Evolutionary conservation across 2,888 invertebrate genomes (phyloP).

Genomic region (Mythimna ferrago): DNA sequence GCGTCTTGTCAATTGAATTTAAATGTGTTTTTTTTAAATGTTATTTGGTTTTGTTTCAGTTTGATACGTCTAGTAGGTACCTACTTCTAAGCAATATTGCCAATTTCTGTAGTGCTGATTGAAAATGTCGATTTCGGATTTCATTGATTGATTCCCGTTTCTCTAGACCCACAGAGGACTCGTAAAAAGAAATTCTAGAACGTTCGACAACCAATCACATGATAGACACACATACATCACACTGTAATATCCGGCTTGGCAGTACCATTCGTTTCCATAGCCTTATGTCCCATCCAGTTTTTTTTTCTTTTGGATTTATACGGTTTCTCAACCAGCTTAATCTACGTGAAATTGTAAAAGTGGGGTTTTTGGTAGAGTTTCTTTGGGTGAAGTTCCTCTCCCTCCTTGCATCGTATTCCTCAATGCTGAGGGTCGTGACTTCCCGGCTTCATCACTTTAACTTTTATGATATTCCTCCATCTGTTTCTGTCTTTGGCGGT

Average conservation of each 20-base stretch:
- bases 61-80: background rate
- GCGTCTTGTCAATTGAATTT: too few relatives aligned
- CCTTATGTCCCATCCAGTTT: slow-evolving; percentile 18
- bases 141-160: slow-evolving; percentile 10
- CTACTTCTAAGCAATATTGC: background rate
- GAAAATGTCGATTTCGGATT: slow-evolving; percentile 15
- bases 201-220: slow-evolving; percentile 19
- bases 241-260: slow-evolving; percentile 46
- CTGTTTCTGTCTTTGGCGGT: too few relatives aligned
- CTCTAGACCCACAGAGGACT: background rate
- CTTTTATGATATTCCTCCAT: too few relatives aligned
- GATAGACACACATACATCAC: slow-evolving; percentile 10
- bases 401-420: too few relatives aligned
- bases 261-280: slow-evolving; percentile 17
- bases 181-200: background rate
- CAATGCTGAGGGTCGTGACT: too few relatives aligned
- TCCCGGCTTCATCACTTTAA: too few relatives aligned
- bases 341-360: slow-evolving; percentile 48
- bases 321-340: slow-evolving; percentile 39
- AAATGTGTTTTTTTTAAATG: background rate
- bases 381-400: too few relatives aligned
- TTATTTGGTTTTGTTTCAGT: background rate
- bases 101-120: slow-evolving; percentile 1
- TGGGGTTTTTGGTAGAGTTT: too few relatives aligned
- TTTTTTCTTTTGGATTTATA: background rate